These are phyloP conservation scores for Lepus europaeus DNA, from an alignment of 2,113 vertebrate species.

Conservation along the genomic window DNA sequence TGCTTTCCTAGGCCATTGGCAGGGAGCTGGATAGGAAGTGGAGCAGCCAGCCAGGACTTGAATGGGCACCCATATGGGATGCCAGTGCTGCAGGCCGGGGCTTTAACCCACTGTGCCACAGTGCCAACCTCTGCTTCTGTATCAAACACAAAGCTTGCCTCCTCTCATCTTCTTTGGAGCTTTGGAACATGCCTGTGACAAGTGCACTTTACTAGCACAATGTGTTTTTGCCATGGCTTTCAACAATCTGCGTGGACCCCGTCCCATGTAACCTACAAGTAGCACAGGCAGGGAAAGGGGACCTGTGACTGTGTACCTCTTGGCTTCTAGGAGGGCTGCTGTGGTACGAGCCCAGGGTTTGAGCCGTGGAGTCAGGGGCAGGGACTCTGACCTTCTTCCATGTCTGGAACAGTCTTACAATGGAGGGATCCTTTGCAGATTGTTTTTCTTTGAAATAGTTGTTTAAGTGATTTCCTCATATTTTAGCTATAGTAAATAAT, in stretches of 20 bases:
- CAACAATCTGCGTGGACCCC: neutral
- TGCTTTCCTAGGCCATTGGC: too few species aligned
- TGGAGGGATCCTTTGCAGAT: neutral
- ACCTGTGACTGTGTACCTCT: neutral
- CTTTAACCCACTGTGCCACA: too few species aligned
- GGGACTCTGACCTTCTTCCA: neutral
- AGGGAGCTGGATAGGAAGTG: too few species aligned
- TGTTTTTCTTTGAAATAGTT: neutral
- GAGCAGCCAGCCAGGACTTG: too few species aligned
- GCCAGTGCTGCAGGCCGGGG: too few species aligned
- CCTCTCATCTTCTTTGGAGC: neutral
- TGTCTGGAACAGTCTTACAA: neutral
- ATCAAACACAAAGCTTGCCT: neutral
- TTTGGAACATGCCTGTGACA: neutral
- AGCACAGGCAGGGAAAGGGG: neutral
- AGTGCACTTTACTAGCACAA: too few species aligned
- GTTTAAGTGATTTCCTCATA: constrained; percentile 41
- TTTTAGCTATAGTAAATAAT: constrained; percentile 60
- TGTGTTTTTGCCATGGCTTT: neutral
- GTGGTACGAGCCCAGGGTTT: too few species aligned
- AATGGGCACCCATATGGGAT: too few species aligned
- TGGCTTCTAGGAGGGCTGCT: neutral
- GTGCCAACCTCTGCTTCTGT: too few species aligned
- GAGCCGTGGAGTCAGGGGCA: too few species aligned
- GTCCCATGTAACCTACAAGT: neutral